Evolutionary conservation across 2,113 vertebrate species (phyloP).

Genomic region (Scomber colias): DNA sequence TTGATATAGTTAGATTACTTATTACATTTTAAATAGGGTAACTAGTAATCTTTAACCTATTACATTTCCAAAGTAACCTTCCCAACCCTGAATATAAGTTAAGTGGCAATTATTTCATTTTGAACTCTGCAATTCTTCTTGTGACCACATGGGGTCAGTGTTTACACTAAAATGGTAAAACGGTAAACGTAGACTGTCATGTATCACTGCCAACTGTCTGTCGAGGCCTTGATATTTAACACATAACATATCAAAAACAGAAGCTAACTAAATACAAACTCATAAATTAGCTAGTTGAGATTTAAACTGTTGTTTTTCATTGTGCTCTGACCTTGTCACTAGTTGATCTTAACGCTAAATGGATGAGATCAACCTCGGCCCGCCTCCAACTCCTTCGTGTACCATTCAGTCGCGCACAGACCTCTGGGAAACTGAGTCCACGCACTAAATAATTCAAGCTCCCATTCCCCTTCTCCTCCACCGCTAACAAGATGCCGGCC

Average conservation of each 20-base stretch:
- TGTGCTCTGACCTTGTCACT: background rate
- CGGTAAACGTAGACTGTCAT: background rate
- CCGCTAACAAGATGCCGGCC: conserved; percentile 90
- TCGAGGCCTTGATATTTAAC: background rate
- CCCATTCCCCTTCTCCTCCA: conserved; percentile 50
- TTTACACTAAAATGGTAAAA: conserved; percentile 36
- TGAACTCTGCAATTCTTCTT: background rate
- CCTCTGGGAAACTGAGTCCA: conserved; percentile 81
- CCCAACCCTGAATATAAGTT: too few species aligned
- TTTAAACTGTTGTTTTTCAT: background rate
- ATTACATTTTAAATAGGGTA: too few species aligned
- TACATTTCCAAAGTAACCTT: too few species aligned
- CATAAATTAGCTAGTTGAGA: background rate
- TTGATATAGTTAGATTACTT: too few species aligned
- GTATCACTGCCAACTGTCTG: background rate
- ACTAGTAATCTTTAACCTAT: too few species aligned
- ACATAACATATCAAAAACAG: background rate
- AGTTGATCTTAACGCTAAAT: background rate
- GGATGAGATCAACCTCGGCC: conserved; percentile 43
- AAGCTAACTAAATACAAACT: background rate
- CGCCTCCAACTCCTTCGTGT: conserved; percentile 54
- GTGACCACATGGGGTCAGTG: conserved; percentile 55
- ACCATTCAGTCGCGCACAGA: conserved; percentile 44
- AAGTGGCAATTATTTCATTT: background rate
- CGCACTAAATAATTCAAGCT: conserved; percentile 73